These are phyloP conservation scores for Microcebus tavaratra DNA, from an alignment of 2,113 vertebrate genomes.

Conservation along the genomic window DNA sequence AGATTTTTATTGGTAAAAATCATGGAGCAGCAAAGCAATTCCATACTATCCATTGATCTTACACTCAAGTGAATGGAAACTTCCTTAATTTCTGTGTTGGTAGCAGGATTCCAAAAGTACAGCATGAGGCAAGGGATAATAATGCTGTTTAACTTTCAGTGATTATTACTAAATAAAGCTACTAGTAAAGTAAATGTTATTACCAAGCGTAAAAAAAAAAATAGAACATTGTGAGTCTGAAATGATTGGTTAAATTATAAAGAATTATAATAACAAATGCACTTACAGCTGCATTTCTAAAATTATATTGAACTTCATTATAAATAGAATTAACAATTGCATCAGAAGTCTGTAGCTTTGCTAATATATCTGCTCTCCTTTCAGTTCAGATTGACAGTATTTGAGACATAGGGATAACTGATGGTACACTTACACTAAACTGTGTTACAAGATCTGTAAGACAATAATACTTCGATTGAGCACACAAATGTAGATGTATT, in stretches of 20 bases:
- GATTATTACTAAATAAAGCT: slow-evolving; percentile 30
- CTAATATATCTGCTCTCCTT: slow-evolving; percentile 21
- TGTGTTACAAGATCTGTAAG: neutral
- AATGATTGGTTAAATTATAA: slow-evolving; percentile 16
- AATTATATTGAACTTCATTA: slow-evolving; percentile 11
- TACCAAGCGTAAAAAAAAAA: neutral
- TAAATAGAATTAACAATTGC: neutral
- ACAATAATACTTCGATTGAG: fast-evolving
- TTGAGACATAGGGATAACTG: neutral
- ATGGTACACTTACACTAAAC: neutral
- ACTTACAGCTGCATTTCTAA: neutral
- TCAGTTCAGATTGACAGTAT: neutral
- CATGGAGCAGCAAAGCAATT: neutral
- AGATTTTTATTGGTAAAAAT: neutral
- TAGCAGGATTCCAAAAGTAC: neutral
- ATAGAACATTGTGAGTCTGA: neutral
- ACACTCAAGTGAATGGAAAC: neutral
- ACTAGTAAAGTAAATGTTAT: slow-evolving; percentile 18
- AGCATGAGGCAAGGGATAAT: neutral
- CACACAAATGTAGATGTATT: neutral
- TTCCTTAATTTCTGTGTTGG: neutral
- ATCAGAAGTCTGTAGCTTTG: slow-evolving; percentile 15
- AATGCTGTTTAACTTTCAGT: neutral
- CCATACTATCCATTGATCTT: neutral
- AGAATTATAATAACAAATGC: slow-evolving; percentile 10